Evolutionary conservation across 2,888 invertebrate genomes (phyloP), one percentile per base, ranked within the genome.

Genomic region (Zaprionus lineosus): DNA sequence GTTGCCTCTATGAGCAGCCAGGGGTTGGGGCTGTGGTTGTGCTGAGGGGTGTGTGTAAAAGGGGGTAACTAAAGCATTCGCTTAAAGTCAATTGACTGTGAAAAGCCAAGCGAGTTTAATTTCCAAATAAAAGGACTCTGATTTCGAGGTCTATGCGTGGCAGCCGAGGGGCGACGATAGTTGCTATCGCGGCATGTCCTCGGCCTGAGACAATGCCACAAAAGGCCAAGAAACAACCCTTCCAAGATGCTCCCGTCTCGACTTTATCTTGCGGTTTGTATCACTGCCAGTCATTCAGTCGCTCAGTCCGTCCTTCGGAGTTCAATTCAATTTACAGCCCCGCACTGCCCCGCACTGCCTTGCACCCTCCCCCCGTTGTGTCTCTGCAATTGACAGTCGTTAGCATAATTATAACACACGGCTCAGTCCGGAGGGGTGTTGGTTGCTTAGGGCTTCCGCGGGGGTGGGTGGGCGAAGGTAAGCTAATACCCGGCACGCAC

Each of bases 351-450:
- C 24, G n/a, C n/a, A n/a, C n/a, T n/a, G n/a, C n/a, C n/a, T n/a
- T n/a, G n/a, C n/a, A n/a, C 7, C 6, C 15, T 12, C 9, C 21
- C 6, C 24, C 12, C 21, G 15, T 8, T 40, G 12, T 18, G 47
- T 52, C 29, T 28, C 18, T 28, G 16, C 76, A 77, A 84, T 84
- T 84, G 84, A 84, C 84, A 82, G 73, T 82, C 84, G 84, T 84
- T 84, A 84, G 84, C 84, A 84, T 84, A 84, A 84, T 84, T 84
- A 84, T 79, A 74, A 82, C 82, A 78, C 78, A 78, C 57, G 73
- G 78, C 73, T 77, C 63, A 69, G 82, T 29, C 56, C 53, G 52
- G 34, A 26, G 43, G 29, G 47, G 46, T 12, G 40, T 1, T 9
- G 29, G 18, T 19, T 33, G 6, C n/a, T n/a, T 14, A 6, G 9